Conservation (phyloP, 2,113 vertebrate genomes). For the Syngnathus floridae region DNA sequence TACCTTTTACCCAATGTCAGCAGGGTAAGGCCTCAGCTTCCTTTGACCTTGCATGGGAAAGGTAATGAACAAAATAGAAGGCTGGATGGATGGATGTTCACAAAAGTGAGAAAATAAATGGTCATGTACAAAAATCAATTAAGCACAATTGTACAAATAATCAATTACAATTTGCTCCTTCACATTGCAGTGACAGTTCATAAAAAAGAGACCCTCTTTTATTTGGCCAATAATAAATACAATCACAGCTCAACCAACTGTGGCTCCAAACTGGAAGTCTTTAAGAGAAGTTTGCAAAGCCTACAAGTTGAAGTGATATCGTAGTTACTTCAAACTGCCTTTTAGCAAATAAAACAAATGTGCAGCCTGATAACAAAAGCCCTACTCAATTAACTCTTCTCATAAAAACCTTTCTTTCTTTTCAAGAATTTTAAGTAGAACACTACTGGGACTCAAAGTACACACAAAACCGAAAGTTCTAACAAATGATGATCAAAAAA, state of each 20-base stretch:
- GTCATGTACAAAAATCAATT: neutral
- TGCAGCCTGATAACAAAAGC: neutral
- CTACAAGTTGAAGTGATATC: neutral
- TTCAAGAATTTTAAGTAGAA: neutral
- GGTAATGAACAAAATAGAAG: too few relatives aligned
- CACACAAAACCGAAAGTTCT: neutral
- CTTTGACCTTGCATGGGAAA: neutral
- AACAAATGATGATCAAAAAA: neutral
- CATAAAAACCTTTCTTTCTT: neutral
- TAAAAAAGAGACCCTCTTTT: neutral
- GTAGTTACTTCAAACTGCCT: neutral
- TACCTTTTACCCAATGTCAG: neutral
- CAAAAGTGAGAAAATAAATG: too few relatives aligned
- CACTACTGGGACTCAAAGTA: neutral
- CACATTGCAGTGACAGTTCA: neutral
- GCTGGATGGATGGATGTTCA: neutral
- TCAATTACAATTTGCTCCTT: neutral
- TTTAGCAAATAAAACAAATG: neutral
- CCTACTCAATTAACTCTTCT: neutral
- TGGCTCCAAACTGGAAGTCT: constrained; percentile 2
- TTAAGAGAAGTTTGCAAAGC: neutral
- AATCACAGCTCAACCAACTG: neutral
- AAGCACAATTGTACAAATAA: neutral
- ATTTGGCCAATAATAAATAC: neutral
- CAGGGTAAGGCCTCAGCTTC: neutral